Evolutionary conservation across 2,113 vertebrate species (phyloP), one percentile per base, ranked within the genome.

Genomic region (Epinephelus cyanopodus): DNA sequence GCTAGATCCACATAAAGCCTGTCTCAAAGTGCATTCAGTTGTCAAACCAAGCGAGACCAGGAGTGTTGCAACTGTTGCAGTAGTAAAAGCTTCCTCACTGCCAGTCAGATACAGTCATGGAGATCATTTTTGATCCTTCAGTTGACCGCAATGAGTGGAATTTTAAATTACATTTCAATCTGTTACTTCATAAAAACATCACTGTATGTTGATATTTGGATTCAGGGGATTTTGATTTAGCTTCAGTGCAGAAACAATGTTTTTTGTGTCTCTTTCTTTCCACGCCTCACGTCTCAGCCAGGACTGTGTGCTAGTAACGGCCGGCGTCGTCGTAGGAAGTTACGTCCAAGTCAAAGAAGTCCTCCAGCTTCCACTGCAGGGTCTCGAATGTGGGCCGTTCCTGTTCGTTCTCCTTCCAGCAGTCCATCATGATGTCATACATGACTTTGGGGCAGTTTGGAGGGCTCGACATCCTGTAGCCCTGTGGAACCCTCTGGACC

Each of bases 371-470:
- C 92, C 88, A 92, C 0, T 95, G 95, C 77, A 99, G 93, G 0
- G 75, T 95, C 88, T 98, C 92, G 5, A 99, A 99, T 2, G 96
- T 96, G 39, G 98, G 98, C 0, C 98, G 86, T 0, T 86, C 88
- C 0, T 58, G 29, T 0, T 95, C 93, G 0, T 94, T 81, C 0
- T 74, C 76, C 0, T 89, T 95, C 98, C 98, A 99, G 92, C 98
- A 99, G 6, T 94, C 88, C 25, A 53, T 7, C 98, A 99, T 99
- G 64, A 98, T 96, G 21, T 88, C 75, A 17, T 99, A 97, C 71
- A 99, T 54, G 0, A 84, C 50, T 0, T 10, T 65, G 0, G 97
- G 97, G 65, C 98, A 99, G 4, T 56, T 86, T 0, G 74, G 0
- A 0, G 98, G 98, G 39, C 92, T 91, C 0, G 95, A 65, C 48